These are phyloP conservation scores for Brachyptera risi DNA, from an alignment of 2,888 invertebrate genomes.

Conservation along the genomic window DNA sequence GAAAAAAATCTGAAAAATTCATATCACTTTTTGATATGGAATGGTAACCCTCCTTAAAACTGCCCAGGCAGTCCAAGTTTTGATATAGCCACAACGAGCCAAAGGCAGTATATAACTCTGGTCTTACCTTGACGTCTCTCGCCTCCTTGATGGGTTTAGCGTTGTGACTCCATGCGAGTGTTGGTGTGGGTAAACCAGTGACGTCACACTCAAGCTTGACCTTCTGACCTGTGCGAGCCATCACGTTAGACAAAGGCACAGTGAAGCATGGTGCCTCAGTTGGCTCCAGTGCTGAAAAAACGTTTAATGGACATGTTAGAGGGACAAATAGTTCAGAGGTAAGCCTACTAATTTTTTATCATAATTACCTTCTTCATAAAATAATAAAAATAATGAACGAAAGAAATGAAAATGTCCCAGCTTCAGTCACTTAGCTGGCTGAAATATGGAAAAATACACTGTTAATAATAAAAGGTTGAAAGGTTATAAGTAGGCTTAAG, in stretches of 20 bases:
- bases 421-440: not conserved
- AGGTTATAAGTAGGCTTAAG: too few relatives aligned
- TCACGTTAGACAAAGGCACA: constrained; percentile 62
- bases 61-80: too few relatives aligned
- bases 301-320: too few relatives aligned
- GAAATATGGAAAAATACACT: not conserved
- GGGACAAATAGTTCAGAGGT: too few relatives aligned
- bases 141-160: constrained; percentile 59
- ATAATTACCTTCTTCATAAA: not conserved
- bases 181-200: constrained; percentile 60
- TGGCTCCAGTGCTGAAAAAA: constrained; percentile 57
- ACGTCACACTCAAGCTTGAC: constrained; percentile 67
- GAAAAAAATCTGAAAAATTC: too few relatives aligned
- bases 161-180: constrained; percentile 64
- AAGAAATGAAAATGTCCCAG: not conserved
- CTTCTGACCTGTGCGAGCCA: constrained; percentile 68
- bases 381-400: not conserved
- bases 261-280: constrained; percentile 60
- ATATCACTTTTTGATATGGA: too few relatives aligned
- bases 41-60: too few relatives aligned
- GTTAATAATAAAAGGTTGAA: too few relatives aligned
- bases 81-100: too few relatives aligned
- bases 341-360: too few relatives aligned
- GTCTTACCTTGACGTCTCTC: constrained; percentile 57
- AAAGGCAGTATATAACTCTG: too few relatives aligned